Conservation (phyloP, 2,888 invertebrate genomes). For the Papilio demoleus region DNA sequence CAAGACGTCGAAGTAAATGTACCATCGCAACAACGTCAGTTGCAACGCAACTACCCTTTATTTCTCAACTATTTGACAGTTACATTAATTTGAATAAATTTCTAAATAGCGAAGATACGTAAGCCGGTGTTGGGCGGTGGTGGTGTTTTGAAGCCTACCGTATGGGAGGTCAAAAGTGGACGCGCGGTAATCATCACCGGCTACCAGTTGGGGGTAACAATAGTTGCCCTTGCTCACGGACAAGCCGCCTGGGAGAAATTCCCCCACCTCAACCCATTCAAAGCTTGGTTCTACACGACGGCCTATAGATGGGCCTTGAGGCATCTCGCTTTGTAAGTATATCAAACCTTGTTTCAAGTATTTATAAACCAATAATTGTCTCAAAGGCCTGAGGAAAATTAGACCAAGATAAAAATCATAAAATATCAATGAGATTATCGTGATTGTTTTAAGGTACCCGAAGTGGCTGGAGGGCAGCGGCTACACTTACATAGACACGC, state of each 20-base stretch:
- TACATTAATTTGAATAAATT: not conserved
- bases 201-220: slow-evolving; percentile 23
- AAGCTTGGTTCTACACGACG: slow-evolving; percentile 39
- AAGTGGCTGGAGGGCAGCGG: slow-evolving; percentile 18
- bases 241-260: slow-evolving; percentile 7
- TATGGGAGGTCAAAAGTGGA: not conserved
- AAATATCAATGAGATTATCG: no score
- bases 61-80: not conserved
- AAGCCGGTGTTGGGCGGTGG: not conserved
- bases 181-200: slow-evolving; percentile 25
- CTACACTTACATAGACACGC: slow-evolving; percentile 28
- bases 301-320: slow-evolving; percentile 35
- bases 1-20: no score
- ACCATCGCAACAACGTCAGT: no score
- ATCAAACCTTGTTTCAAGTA: slow-evolving; percentile 1
- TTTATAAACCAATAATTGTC: no score
- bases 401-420: no score
- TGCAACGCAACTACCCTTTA: not conserved
- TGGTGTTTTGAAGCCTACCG: not conserved
- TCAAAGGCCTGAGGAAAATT: no score
- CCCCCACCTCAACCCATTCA: slow-evolving; percentile 32
- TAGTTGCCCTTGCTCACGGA: slow-evolving; percentile 22
- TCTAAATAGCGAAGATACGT: not conserved
- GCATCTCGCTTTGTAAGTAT: slow-evolving; percentile 33
- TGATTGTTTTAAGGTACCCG: slow-evolving; percentile 22